Evolutionary conservation across 2,888 invertebrate genomes (phyloP), one percentile per base, ranked within the genome.

Genomic region (Sarcophaga carnaria): DNA sequence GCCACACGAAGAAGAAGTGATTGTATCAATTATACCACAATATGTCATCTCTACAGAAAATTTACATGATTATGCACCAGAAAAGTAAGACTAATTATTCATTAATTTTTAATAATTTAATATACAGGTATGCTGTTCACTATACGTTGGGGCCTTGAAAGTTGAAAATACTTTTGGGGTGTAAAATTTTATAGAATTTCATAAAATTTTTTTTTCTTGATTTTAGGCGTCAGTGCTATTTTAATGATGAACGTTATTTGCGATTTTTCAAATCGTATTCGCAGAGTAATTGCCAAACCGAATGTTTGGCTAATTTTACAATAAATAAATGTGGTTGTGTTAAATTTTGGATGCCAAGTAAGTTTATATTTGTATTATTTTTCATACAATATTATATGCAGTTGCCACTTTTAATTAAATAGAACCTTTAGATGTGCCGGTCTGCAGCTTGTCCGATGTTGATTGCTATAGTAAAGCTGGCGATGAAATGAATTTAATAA

Each of bases 261-360:
- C 93, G 94, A 45, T 96, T 94, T 91, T 96, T 95, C 91, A 95
- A 95, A 90, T 94, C 95, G 45, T 96, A 96, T 92, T 96, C 96
- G 0, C 96, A 96, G 91, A 94, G 95, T 80, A 96, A 96, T 92
- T 96, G 96, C 90, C 95, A 96, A 90, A 94, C 96, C 89, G 96
- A 96, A 92, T 96, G 96, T 88, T 92, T 96, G 80, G 94, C 96
- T 3, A 96, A 96, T 92, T 96, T 94, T 88, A 96, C 96, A 0
- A 93, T 95, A 82, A 90, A 92, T 8, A 94, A 94, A 89, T 96
- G 96, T 90, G 95, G 94, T 17, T 96, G 96, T 90, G 96, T 96
- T 12, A 95, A 95, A 90, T 96, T 96, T 89, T 95, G 96, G 90
- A 96, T 96, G 96, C 96, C 96, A 80, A 91, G 93, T 92, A 77